Percentiles rank a stretch among this genome's conserved stretches.
phyloP scores from a whole-genome alignment of 1,140 invertebrate genomes.

The Neotoxoptera formosana region DNA sequence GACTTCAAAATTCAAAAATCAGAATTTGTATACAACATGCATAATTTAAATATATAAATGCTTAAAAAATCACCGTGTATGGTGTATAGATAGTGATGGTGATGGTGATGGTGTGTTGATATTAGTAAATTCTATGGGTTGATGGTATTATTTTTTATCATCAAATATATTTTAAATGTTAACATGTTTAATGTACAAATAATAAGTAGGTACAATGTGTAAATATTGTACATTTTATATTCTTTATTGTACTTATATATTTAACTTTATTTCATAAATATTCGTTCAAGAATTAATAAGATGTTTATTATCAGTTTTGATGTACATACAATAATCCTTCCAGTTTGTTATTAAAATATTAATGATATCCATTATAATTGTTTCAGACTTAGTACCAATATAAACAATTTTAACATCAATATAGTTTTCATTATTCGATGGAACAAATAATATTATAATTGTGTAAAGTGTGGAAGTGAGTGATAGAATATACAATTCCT shows the following conservation, averaged over 20 bases:
- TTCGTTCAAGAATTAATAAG: not conserved
- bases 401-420: not conserved
- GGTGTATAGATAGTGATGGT: too few species aligned
- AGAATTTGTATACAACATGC: too few species aligned
- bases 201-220: not conserved
- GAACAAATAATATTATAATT: not conserved
- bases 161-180: not conserved
- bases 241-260: not conserved
- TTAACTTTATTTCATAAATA: not conserved
- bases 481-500: not conserved
- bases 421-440: not conserved
- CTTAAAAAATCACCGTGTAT: too few species aligned
- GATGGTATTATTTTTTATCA: not conserved
- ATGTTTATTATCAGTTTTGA: not conserved
- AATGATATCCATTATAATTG: conserved; percentile 1
- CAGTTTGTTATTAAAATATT: not conserved
- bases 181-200: not conserved
- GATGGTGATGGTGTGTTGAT: too few species aligned
- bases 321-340: not conserved
- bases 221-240: not conserved
- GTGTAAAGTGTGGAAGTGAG: not conserved
- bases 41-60: too few species aligned
- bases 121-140: not conserved
- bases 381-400: conserved; percentile 2
- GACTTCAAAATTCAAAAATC: too few species aligned